Evolutionary conservation across 1,140 invertebrate genomes (phyloP).

Genomic region (Drosophila aff.): DNA sequence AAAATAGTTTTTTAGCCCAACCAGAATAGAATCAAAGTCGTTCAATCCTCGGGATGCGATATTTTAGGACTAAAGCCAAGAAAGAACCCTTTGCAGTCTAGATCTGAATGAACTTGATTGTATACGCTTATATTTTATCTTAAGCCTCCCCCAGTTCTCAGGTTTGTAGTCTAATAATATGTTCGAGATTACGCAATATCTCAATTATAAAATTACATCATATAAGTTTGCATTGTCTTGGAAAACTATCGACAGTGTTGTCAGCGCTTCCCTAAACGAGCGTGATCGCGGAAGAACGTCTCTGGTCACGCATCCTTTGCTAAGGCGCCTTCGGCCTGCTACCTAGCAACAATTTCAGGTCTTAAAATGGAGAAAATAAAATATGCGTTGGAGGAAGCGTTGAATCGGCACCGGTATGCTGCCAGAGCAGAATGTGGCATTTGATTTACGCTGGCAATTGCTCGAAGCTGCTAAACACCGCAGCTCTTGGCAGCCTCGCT

Average conservation of each 20-base stretch:
- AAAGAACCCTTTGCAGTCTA: neutral
- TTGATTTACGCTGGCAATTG: slow-evolving; percentile 77
- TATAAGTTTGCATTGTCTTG: neutral
- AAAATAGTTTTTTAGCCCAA: neutral
- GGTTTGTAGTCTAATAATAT: neutral
- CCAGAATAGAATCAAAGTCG: neutral
- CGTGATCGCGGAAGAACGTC: slow-evolving; percentile 4
- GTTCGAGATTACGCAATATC: neutral
- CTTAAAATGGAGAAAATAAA: slow-evolving; percentile 66
- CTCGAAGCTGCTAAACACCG: slow-evolving; percentile 64
- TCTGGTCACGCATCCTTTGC: neutral
- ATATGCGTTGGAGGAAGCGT: slow-evolving; percentile 37
- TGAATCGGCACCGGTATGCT: slow-evolving; percentile 12
- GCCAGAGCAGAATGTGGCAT: slow-evolving; percentile 66
- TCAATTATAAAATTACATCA: neutral
- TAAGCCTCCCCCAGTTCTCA: neutral
- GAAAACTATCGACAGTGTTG: neutral
- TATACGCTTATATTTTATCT: neutral
- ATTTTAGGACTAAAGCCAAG: no score
- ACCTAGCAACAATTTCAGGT: slow-evolving; percentile 31
- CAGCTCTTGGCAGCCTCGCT: slow-evolving; percentile 2
- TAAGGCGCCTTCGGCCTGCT: slow-evolving; percentile 1
- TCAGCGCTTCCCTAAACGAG: neutral
- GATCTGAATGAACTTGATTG: neutral
- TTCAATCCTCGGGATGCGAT: no score